Conservation (phyloP, 2,113 vertebrate species). For the Myiozetetes cayanensis region DNA sequence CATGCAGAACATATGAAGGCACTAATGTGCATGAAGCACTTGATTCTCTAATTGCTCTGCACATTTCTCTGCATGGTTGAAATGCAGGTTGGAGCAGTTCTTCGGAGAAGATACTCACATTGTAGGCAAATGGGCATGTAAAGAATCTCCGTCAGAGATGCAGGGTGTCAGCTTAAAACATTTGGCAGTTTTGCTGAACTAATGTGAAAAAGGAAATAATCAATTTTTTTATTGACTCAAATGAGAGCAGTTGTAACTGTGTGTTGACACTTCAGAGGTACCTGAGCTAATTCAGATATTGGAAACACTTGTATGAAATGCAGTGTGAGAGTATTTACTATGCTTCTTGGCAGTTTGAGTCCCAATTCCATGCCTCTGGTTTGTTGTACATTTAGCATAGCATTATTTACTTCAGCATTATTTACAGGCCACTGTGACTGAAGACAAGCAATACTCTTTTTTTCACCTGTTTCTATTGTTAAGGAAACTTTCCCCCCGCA, state of each 20-base stretch:
- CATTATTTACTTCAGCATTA: not conserved
- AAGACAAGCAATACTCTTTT: not conserved
- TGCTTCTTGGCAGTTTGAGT: not conserved
- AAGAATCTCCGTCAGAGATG: not conserved
- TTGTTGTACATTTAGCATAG: not conserved
- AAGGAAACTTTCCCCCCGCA: not conserved
- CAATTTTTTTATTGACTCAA: constrained; percentile 7
- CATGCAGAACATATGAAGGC: not conserved
- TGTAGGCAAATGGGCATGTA: not conserved
- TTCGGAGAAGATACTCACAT: not conserved
- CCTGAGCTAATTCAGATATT: not conserved
- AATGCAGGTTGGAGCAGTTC: not conserved
- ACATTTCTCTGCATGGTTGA: not conserved
- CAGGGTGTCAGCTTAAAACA: not conserved
- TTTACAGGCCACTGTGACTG: not conserved
- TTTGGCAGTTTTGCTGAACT: not conserved
- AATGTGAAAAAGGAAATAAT: constrained; percentile 14
- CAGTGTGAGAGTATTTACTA: constrained; percentile 22
- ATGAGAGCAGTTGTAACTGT: not conserved
- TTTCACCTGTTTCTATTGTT: not conserved
- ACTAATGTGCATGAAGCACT: not conserved
- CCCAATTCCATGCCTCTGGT: not conserved
- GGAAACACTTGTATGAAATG: not conserved
- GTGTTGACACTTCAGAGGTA: constrained; percentile 21
- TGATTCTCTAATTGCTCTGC: not conserved